These are phyloP conservation scores for Stenchaetothrips biformis DNA, from an alignment of 2,888 invertebrate genomes.

Conservation along the genomic window DNA sequence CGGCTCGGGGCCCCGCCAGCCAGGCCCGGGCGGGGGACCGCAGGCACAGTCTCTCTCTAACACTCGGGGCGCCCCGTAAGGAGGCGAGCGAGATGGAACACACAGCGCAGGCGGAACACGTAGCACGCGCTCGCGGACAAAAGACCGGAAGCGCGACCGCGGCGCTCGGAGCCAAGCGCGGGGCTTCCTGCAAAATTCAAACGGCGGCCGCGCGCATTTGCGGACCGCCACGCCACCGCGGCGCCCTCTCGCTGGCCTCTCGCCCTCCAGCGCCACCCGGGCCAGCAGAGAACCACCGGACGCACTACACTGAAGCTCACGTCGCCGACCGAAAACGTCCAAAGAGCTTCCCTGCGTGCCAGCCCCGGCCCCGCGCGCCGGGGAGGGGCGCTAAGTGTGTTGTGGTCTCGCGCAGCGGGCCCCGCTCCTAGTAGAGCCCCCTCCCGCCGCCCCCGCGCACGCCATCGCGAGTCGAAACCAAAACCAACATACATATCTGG, in stretches of 20 bases:
- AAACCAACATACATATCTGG: constrained; percentile 24
- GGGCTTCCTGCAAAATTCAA: constrained; percentile 7
- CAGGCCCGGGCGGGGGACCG: no score
- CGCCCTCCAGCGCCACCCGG: no score
- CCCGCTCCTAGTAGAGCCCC: background rate
- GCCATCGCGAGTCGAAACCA: background rate
- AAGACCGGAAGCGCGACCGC: background rate
- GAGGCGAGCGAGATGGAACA: no score
- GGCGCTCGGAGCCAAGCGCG: background rate
- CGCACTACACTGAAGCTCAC: no score
- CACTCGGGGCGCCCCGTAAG: no score
- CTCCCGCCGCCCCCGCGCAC: background rate
- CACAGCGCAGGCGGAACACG: background rate
- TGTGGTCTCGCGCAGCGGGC: background rate
- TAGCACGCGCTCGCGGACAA: background rate
- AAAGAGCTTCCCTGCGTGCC: no score
- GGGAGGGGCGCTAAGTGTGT: constrained; percentile 12
- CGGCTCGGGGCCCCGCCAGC: background rate
- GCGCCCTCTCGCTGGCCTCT: constrained; percentile 46
- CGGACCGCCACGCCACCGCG: constrained; percentile 54
- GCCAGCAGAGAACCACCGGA: no score
- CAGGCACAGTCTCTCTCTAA: no score
- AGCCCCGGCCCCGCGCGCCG: no score
- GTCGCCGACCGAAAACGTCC: no score
- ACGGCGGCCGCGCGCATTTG: background rate